Percentiles rank a stretch among this genome's conserved stretches.
These are phyloP conservation scores for Nilaparvata lugens DNA, from an alignment of 1,140 invertebrate species.

Conservation along the genomic window DNA sequence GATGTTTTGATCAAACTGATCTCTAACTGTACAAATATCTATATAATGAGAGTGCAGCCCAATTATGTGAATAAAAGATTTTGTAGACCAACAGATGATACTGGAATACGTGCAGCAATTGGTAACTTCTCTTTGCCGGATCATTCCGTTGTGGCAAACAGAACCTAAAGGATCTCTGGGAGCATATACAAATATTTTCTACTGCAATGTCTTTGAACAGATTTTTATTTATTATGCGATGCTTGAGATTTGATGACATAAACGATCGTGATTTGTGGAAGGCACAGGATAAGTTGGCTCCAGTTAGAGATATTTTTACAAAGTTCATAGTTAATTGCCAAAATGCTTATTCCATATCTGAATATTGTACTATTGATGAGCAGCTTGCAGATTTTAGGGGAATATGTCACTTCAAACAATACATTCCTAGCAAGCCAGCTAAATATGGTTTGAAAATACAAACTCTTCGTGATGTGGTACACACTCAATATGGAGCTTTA, in stretches of 20 bases:
- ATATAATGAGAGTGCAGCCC: too few species aligned
- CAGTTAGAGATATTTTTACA: neutral
- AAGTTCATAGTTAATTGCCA: neutral
- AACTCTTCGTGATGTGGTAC: neutral
- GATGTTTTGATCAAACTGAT: neutral
- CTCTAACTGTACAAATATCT: too few species aligned
- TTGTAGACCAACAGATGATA: neutral
- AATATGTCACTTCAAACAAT: neutral
- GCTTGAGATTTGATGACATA: neutral
- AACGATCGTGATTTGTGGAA: neutral
- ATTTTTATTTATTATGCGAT: neutral
- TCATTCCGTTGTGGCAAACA: neutral
- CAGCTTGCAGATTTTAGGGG: neutral
- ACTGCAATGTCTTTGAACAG: neutral
- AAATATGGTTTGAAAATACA: neutral
- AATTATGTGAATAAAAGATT: neutral
- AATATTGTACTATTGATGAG: neutral
- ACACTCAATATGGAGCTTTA: neutral
- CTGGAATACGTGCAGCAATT: neutral
- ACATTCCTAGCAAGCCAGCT: neutral
- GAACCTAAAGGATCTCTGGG: neutral
- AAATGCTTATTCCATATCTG: neutral
- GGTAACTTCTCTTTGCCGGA: neutral
- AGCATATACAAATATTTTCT: neutral
- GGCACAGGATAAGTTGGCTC: neutral